Conservation (phyloP, 2,888 invertebrate genomes). For the Hipparchia sbordonii region DNA sequence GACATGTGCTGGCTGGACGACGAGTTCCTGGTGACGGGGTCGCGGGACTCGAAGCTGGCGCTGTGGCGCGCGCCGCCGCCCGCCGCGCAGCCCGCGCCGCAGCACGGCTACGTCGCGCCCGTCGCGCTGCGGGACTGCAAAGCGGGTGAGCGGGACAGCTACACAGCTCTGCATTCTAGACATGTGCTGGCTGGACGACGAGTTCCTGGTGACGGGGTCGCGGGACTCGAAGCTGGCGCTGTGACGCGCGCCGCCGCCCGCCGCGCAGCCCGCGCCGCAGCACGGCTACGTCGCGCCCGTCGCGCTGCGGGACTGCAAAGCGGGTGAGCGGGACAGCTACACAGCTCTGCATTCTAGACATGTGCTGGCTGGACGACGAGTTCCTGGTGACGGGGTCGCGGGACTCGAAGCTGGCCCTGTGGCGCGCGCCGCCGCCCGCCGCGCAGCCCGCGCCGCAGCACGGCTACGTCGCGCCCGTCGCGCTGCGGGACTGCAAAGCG, state of each 20-base stretch:
- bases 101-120: slow-evolving; percentile 83
- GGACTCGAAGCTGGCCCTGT: slow-evolving; percentile 94
- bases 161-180: too few relatives aligned
- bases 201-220: slow-evolving; percentile 96
- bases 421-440: slow-evolving; percentile 87
- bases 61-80: slow-evolving; percentile 90
- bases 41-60: slow-evolving; percentile 94
- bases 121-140: slow-evolving; percentile 90
- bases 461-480: slow-evolving; percentile 85
- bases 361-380: slow-evolving; percentile 93
- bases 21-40: slow-evolving; percentile 96
- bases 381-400: slow-evolving; percentile 96
- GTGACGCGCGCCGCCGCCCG: slow-evolving; percentile 88
- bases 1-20: slow-evolving; percentile 99
- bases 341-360: too few relatives aligned
- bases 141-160: slow-evolving; percentile 73
- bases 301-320: slow-evolving; percentile 89
- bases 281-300: slow-evolving; percentile 85
- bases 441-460: slow-evolving; percentile 54
- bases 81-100: slow-evolving; percentile 55
- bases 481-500: slow-evolving; percentile 90
- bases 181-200: slow-evolving; percentile 93
- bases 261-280: slow-evolving; percentile 53
- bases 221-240: slow-evolving; percentile 95
- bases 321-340: slow-evolving; percentile 67